A percentile compares a stretch with the other conserved stretches of the same genome.
Conservation (phyloP, 2,113 vertebrate species). For the Saccopteryx bilineata region DNA sequence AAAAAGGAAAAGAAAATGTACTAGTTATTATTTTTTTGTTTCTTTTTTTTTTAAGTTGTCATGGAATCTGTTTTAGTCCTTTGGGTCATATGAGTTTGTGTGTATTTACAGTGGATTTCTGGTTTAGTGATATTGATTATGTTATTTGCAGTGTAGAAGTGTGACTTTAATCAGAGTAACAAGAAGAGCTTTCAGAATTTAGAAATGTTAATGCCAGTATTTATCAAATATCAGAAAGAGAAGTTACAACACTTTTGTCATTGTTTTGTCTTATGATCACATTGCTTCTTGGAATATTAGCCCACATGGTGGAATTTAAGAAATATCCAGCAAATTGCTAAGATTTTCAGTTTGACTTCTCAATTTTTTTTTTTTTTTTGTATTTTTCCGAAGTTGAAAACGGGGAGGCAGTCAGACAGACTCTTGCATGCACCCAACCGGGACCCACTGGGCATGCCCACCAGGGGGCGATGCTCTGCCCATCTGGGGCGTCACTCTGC, state of each 20-base stretch:
- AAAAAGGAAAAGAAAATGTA: neutral
- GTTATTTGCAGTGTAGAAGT: neutral
- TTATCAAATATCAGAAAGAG: slow-evolving; percentile 44
- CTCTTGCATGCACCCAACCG: too few species aligned
- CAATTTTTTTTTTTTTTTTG: too few species aligned
- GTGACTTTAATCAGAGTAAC: slow-evolving; percentile 25
- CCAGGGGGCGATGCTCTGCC: too few species aligned
- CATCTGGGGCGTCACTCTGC: too few species aligned
- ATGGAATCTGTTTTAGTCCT: neutral
- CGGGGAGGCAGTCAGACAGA: too few species aligned
- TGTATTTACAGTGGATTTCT: neutral
- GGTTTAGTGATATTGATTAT: neutral
- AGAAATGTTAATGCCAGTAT: neutral
- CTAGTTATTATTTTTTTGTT: neutral
- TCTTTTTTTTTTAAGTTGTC: neutral
- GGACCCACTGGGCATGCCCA: too few species aligned
- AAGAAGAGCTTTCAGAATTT: slow-evolving; percentile 41
- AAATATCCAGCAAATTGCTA: neutral
- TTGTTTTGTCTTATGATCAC: slow-evolving; percentile 48
- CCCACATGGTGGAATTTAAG: neutral
- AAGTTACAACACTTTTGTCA: neutral
- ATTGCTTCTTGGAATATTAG: neutral
- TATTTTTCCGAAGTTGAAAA: too few species aligned
- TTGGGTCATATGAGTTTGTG: neutral
- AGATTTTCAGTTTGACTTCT: neutral